phyloP scores from a whole-genome alignment of 1,140 invertebrate species.

The Saxidomus purpurata region DNA sequence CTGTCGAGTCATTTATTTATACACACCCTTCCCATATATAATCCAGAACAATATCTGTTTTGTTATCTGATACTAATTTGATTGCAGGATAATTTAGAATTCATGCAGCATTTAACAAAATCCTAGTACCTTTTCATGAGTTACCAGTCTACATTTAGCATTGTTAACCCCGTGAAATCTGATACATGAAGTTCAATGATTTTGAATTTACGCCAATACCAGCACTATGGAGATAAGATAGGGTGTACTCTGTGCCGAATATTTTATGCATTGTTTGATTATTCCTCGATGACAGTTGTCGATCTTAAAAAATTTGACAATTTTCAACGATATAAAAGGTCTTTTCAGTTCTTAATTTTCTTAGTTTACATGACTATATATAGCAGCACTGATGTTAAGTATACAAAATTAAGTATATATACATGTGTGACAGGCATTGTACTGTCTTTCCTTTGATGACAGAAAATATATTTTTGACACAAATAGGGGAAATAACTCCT shows the following conservation, averaged over 20 bases:
- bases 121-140: conserved; percentile 7
- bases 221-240: conserved; percentile 5
- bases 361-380: no score
- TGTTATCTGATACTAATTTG: not conserved
- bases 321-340: not conserved
- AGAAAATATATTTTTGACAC: no score
- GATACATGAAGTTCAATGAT: conserved; percentile 29
- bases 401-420: no score
- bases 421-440: no score
- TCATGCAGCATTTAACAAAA: conserved; percentile 49
- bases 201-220: conserved; percentile 27
- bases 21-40: conserved; percentile 12
- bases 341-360: not conserved
- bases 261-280: not conserved
- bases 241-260: not conserved
- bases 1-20: conserved; percentile 4
- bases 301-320: not conserved
- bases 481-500: no score
- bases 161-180: conserved; percentile 48
- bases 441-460: no score
- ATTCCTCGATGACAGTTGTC: conserved; percentile 19
- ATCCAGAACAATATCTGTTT: not conserved
- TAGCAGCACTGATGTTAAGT: no score
- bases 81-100: conserved; percentile 1
- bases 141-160: not conserved